These are phyloP conservation scores for Acleris emargana DNA, from an alignment of 2,888 invertebrate genomes.

Conservation along the genomic window DNA sequence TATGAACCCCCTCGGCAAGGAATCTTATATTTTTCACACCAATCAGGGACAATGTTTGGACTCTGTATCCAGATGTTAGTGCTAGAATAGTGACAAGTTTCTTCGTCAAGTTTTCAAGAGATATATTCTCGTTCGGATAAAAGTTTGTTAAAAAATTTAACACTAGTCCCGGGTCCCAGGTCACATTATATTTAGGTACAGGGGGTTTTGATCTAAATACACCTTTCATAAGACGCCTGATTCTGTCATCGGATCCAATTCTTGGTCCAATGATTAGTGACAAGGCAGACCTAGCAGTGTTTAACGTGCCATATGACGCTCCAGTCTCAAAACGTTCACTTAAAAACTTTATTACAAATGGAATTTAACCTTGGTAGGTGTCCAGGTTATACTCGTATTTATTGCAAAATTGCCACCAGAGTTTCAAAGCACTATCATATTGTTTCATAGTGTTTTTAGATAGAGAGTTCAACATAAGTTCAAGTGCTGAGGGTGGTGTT, in stretches of 20 bases:
- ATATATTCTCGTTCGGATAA: neutral
- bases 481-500: no score
- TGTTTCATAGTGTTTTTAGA: constrained; percentile 3
- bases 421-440: neutral
- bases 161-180: constrained; percentile 4
- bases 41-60: constrained; percentile 15
- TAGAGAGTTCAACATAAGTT: no score
- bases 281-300: no score
- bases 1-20: neutral
- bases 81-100: constrained; percentile 14
- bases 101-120: constrained; percentile 1
- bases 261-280: no score
- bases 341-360: constrained; percentile 5
- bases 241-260: no score
- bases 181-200: no score
- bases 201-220: no score
- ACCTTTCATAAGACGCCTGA: no score
- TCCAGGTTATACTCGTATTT: neutral
- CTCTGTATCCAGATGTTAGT: constrained; percentile 9
- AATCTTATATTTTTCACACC: constrained; percentile 1
- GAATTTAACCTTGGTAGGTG: neutral
- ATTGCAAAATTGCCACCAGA: constrained; percentile 14
- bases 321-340: constrained; percentile 1
- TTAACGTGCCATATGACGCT: neutral
- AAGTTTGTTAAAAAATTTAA: neutral